phyloP scores from a whole-genome alignment of 2,888 invertebrate species.

The Camptogramma bilineatum region DNA sequence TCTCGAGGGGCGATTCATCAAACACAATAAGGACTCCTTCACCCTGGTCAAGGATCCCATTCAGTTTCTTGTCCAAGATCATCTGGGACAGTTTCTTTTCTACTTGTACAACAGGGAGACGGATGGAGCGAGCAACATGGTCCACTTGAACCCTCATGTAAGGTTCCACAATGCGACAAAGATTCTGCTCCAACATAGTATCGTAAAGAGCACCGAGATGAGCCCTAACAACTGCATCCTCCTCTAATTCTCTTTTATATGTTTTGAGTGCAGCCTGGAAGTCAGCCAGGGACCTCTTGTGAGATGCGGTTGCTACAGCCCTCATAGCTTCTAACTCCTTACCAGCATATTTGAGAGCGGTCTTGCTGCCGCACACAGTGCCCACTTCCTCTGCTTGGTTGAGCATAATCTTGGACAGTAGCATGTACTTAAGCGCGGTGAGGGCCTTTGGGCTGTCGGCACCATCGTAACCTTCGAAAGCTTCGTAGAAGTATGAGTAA shows the following conservation, averaged over 20 bases:
- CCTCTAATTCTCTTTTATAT: constrained; percentile 95
- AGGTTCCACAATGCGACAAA: constrained; percentile 99
- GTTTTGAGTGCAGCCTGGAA: constrained; percentile 96
- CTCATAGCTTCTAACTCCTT: constrained; percentile 99
- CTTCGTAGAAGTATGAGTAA: constrained; percentile 99
- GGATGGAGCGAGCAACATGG: constrained; percentile 96
- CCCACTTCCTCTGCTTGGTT: constrained; percentile 98
- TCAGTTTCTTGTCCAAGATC: constrained; percentile 99
- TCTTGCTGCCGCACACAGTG: constrained; percentile 97
- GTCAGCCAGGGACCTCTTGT: constrained; percentile 98
- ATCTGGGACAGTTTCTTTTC: constrained; percentile 99
- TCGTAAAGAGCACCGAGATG: constrained; percentile 99
- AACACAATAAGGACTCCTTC: constrained; percentile 99
- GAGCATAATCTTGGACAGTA: constrained; percentile 99
- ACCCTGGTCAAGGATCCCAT: constrained; percentile 99
- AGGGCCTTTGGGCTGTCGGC: constrained; percentile 96
- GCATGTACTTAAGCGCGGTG: constrained; percentile 99
- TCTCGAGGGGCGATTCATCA: constrained; percentile 97
- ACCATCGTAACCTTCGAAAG: constrained; percentile 99
- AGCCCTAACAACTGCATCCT: constrained; percentile 98
- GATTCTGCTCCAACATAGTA: constrained; percentile 99
- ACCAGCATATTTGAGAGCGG: constrained; percentile 98
- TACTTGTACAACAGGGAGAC: constrained; percentile 94
- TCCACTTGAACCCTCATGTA: constrained; percentile 98
- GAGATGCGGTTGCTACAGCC: constrained; percentile 97